Percentiles rank a stretch among this genome's conserved stretches.
Conservation (phyloP, 2,888 invertebrate species). For the Eupithecia insigniata region DNA sequence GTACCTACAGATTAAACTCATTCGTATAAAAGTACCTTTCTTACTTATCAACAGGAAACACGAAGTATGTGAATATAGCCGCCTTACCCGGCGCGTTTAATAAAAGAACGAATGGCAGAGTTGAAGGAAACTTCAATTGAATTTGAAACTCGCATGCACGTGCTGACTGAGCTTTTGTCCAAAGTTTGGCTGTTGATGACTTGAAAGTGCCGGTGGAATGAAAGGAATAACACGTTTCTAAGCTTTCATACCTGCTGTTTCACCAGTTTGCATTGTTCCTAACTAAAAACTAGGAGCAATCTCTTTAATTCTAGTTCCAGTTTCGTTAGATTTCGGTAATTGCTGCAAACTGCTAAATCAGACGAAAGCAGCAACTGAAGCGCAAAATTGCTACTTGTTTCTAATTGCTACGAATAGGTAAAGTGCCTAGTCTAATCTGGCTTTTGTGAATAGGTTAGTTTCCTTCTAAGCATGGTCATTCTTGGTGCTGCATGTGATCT, state of each 20-base stretch:
- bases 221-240: constrained; percentile 6
- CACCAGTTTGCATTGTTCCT: not conserved
- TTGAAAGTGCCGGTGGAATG: constrained; percentile 3
- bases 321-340: not conserved
- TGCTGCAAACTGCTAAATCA: constrained; percentile 8
- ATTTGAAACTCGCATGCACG: constrained; percentile 41
- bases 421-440: not conserved
- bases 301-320: not conserved
- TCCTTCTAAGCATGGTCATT: constrained; percentile 5
- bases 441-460: constrained; percentile 2
- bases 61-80: constrained; percentile 6
- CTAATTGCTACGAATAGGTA: not conserved
- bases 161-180: constrained; percentile 40
- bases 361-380: constrained; percentile 4
- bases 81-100: constrained; percentile 21
- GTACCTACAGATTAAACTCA: not conserved
- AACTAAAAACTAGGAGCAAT: constrained; percentile 8
- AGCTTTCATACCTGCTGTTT: not conserved
- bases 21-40: constrained; percentile 1
- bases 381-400: constrained; percentile 4
- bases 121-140: constrained; percentile 44
- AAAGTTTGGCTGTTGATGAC: constrained; percentile 36
- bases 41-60: constrained; percentile 8
- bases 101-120: constrained; percentile 39
- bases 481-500: not conserved